Evolutionary conservation across 1,140 invertebrate genomes (phyloP).

Genomic region (Drosophila simulans): DNA sequence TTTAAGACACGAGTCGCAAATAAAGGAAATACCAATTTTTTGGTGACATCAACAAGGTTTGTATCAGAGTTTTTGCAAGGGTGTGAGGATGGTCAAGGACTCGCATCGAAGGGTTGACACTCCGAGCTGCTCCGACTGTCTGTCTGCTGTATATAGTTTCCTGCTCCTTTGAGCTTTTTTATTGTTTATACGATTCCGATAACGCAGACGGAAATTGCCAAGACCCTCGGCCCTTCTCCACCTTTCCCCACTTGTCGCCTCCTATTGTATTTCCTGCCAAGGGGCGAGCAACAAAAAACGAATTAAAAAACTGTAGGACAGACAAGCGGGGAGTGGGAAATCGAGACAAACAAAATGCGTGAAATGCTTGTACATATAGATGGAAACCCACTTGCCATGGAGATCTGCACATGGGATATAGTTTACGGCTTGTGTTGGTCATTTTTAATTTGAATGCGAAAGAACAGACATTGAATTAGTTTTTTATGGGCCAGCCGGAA

Average conservation of each 20-base stretch:
- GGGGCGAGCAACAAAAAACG: constrained; percentile 45
- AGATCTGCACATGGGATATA: constrained; percentile 51
- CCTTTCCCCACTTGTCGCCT: constrained; percentile 36
- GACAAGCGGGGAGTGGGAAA: constrained; percentile 33
- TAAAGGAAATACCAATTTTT: constrained; percentile 53
- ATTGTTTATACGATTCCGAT: constrained; percentile 81
- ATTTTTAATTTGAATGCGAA: constrained; percentile 50
- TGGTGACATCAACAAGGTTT: constrained; percentile 24
- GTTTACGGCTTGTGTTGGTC: constrained; percentile 61
- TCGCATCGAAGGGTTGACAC: constrained; percentile 39
- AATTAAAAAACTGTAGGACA: constrained; percentile 57
- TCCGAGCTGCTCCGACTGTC: constrained; percentile 15
- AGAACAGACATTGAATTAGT: constrained; percentile 38
- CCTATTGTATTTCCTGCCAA: constrained; percentile 60
- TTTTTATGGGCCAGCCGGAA: constrained; percentile 22
- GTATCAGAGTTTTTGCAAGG: constrained; percentile 11
- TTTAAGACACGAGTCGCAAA: constrained; percentile 56
- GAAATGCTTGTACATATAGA: constrained; percentile 37
- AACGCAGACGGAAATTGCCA: constrained; percentile 78
- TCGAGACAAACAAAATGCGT: constrained; percentile 66
- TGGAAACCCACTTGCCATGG: constrained; percentile 1
- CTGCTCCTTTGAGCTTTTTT: constrained; percentile 48
- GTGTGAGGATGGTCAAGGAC: constrained; percentile 9
- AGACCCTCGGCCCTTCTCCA: constrained; percentile 20
- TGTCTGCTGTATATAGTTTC: constrained; percentile 39